Base-by-base conservation (phyloP, 1,140 invertebrate species). In the Phymastichus coffea region DNA sequence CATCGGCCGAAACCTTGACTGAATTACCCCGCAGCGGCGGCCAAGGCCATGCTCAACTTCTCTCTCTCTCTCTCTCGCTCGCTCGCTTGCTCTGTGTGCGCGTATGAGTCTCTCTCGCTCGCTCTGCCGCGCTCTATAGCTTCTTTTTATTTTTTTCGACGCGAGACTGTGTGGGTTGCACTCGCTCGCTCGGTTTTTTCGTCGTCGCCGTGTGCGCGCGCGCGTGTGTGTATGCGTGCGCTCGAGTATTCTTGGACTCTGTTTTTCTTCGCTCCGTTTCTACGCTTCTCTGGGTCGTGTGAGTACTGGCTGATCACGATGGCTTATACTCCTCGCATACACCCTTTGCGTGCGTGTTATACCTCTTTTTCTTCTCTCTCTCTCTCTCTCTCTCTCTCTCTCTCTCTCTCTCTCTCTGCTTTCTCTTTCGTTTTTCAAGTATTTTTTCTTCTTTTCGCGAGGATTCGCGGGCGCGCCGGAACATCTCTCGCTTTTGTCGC, bases 1-100 rank as follows among this genome's bases (percentile, higher is more conserved):
- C 84, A 85, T 82, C 81, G 83, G 74, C 81, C 82, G 80, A 82
- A 84, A 85, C 84, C 84, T 86, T 86, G 84, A 86, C 84, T 85
- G 84, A 85, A 83, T 85, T 85, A 85, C 83, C 83, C 83, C 83
- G 77, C 80, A 76, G 74, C 80, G 72, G 75, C 81, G 82, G 82
- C 82, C 82, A 84, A 84, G 83, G 82, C 82, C 80, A 81, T 72
- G 73, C 69, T 66, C 70, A 68, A 33, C 70, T n/a, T n/a, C n/a
- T n/a, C n/a, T n/a, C n/a, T n/a, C n/a, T n/a, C n/a, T n/a, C n/a
- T n/a, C n/a, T n/a, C n/a, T n/a, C n/a, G n/a, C n/a, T n/a, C n/a
- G n/a, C n/a, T n/a, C n/a, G n/a, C n/a, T n/a, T n/a, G n/a, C n/a
- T n/a, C 4, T 48, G 9, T 17, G 37, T n/a, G 23, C 4, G 37